phyloP scores from a whole-genome alignment of 2,113 vertebrate species.

The Globicephala melas region DNA sequence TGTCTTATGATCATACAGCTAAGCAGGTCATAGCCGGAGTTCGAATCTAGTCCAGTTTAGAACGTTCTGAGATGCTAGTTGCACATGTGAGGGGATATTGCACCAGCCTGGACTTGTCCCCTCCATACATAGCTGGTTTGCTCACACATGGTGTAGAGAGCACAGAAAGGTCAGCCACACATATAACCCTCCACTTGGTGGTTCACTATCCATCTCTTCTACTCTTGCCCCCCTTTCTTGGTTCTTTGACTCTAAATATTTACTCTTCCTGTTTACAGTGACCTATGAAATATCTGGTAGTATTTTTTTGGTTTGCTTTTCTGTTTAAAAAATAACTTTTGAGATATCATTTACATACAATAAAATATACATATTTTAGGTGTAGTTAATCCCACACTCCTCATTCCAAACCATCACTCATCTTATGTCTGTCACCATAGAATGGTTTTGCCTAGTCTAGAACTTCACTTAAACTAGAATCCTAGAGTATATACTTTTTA shows the following conservation, averaged over 20 bases:
- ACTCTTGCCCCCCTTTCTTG: background rate
- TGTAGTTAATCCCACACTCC: background rate
- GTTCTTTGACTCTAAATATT: background rate
- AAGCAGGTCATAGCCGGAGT: background rate
- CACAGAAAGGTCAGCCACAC: rapidly evolving
- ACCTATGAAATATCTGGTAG: background rate
- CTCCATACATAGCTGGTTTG: rapidly evolving
- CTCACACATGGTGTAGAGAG: rapidly evolving
- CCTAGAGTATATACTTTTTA: background rate
- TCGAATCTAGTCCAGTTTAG: background rate
- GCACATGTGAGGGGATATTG: background rate
- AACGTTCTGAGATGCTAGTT: background rate
- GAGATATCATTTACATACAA: background rate
- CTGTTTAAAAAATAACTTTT: background rate
- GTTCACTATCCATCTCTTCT: background rate
- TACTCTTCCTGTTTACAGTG: background rate
- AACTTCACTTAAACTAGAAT: background rate
- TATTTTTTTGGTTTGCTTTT: background rate
- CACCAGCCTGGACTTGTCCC: background rate
- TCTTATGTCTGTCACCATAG: background rate
- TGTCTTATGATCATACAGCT: background rate
- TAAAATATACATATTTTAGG: background rate
- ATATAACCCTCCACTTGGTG: rapidly evolving
- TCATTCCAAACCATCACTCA: background rate
- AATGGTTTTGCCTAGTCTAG: background rate